These are phyloP conservation scores for Esox masquinongy DNA, from an alignment of 2,797 vertebrate species.

Conservation along the genomic window DNA sequence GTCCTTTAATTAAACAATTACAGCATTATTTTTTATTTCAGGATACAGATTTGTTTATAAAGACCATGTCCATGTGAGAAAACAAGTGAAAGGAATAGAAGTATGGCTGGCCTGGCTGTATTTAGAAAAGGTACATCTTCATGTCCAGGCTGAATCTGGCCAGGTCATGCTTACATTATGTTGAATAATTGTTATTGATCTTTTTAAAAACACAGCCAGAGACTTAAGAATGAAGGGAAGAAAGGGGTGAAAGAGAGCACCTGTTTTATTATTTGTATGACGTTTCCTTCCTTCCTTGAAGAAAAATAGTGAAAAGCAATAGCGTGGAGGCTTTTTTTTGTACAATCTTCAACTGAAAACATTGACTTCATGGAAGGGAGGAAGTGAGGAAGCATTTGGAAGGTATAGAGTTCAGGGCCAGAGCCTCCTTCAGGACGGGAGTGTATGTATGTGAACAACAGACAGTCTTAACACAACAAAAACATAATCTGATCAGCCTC, in stretches of 20 bases:
- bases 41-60: constrained; percentile 56
- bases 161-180: neutral
- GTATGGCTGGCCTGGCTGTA: constrained; percentile 23
- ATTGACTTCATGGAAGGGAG: constrained; percentile 21
- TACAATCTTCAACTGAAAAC: neutral
- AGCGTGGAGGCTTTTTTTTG: neutral
- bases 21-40: constrained; percentile 44
- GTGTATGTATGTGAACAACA: constrained; percentile 5
- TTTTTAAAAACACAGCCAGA: constrained; percentile 60
- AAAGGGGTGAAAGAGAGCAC: constrained; percentile 26
- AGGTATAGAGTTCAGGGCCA: neutral
- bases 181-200: neutral
- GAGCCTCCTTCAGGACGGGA: neutral
- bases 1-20: constrained; percentile 61
- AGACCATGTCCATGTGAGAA: constrained; percentile 48
- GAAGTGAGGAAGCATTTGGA: neutral
- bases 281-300: constrained; percentile 22
- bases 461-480: constrained; percentile 27
- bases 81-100: constrained; percentile 18
- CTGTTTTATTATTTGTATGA: constrained; percentile 39
- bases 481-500: constrained; percentile 18
- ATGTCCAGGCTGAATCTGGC: neutral
- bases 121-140: constrained; percentile 31
- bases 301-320: neutral
- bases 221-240: constrained; percentile 41